phyloP scores from a whole-genome alignment of 2,113 vertebrate species.

The Carlito syrichta region DNA sequence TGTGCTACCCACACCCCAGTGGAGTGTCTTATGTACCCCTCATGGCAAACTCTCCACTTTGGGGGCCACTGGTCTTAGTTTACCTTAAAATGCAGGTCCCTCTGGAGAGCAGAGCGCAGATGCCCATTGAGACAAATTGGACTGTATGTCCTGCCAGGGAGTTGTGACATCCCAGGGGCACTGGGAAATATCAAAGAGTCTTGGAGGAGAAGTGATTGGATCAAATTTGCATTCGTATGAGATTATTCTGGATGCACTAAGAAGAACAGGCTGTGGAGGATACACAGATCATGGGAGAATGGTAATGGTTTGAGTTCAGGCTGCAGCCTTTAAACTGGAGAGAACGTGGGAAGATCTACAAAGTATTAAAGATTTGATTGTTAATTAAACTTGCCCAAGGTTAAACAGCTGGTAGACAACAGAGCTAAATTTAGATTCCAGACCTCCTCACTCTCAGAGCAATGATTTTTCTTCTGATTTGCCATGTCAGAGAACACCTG shows the following conservation, averaged over 20 bases:
- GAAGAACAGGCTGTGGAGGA: not conserved
- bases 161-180: not conserved
- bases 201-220: not conserved
- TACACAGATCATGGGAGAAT: not conserved
- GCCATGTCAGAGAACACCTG: slow-evolving; percentile 68
- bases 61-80: not conserved
- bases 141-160: not conserved
- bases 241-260: not conserved
- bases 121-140: not conserved
- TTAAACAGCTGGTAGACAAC: slow-evolving; percentile 27
- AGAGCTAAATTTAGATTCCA: slow-evolving; percentile 58
- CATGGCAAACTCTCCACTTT: not conserved
- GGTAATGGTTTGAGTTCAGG: not conserved
- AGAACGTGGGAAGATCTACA: slow-evolving; percentile 6
- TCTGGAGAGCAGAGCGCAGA: not conserved
- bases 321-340: not conserved
- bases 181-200: not conserved
- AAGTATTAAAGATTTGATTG: not conserved
- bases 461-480: slow-evolving; percentile 66
- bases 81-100: not conserved
- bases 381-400: slow-evolving; percentile 55
- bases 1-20: not conserved
- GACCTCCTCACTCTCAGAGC: not conserved
- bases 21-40: not conserved
- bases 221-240: not conserved